Base-by-base conservation (phyloP, 37 sponge, comb jelly and placozoan species). In the Oscarella lobularis region DNA sequence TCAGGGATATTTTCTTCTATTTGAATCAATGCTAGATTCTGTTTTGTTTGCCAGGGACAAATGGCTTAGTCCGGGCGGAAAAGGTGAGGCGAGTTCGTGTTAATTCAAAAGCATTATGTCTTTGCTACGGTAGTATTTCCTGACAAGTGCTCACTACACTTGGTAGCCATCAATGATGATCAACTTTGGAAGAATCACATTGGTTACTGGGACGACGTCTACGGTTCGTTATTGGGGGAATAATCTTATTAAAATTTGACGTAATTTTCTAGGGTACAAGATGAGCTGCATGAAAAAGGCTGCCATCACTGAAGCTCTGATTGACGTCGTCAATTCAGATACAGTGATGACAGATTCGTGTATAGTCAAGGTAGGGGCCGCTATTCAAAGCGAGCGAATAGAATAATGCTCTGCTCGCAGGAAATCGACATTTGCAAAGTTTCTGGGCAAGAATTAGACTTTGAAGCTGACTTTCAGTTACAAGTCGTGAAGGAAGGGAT, bases 1-100 rank as follows among this genome's bases (percentile, higher is more conserved):
- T 20, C 55, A 90, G 91, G 92, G 92, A 2, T 91, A 91, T 39
- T 87, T 80, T 69, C 70, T 91, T 32, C 69, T 91, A 71, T 91
- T 81, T 78, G 92, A 91, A 82, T 87, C 92, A 1, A 91, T 91
- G 92, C 48, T 91, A 39, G 92, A 91, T 35, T 76, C 89, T 71
- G 88, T 91, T 3, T 34, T 91, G 2, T 72, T 66, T 73, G 88
- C 88, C 36, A 81, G 92, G 38, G 92, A 91, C 75, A 87, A 77
- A 72, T 84, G 77, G 81, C 81, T 91, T 35, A 60, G 32, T n/a
- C 81, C 78, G 54, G 55, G 67, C 2, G 35, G 67, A 35, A 75
- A 83, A 40, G 80, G 91, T 87, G 34, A 33, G 73, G 1, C 33
- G 14, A 39, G 36, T 78, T 39, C 3, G 38, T 5, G 36, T 4